Conservation (phyloP, 2,797 vertebrate genomes). For the Triplophysa yarkandensis region DNA sequence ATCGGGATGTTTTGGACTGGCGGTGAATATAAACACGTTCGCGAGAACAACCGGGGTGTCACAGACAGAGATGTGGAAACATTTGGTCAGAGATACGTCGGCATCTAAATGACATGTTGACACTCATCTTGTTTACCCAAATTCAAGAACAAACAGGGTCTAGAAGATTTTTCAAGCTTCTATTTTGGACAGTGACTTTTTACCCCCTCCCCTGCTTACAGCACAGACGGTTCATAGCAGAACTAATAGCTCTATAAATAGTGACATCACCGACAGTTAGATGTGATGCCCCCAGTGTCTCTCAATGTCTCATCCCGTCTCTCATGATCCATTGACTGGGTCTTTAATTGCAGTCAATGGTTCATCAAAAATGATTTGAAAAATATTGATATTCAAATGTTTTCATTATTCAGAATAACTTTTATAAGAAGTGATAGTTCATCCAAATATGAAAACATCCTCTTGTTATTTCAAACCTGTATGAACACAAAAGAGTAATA, state of each 20-base stretch:
- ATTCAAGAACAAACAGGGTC: slow-evolving; percentile 32
- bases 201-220: slow-evolving; percentile 33
- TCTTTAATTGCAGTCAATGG: slow-evolving; percentile 1
- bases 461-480: too few relatives aligned
- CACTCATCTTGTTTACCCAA: slow-evolving; percentile 49
- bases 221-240: slow-evolving; percentile 23
- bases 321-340: too few relatives aligned
- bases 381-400: not conserved
- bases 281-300: not conserved
- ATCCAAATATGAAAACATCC: too few relatives aligned
- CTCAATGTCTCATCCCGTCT: slow-evolving; percentile 4
- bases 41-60: not conserved
- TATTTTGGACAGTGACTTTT: slow-evolving; percentile 50
- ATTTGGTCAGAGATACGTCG: not conserved
- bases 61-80: not conserved
- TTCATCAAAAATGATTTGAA: not conserved
- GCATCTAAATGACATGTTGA: slow-evolving; percentile 25
- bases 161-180: slow-evolving; percentile 46
- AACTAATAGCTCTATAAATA: slow-evolving; percentile 49
- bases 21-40: slow-evolving; percentile 9
- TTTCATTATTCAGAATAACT: too few relatives aligned
- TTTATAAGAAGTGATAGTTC: too few relatives aligned
- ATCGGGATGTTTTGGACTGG: slow-evolving; percentile 15
- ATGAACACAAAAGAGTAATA: too few relatives aligned
- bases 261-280: slow-evolving; percentile 22